Evolutionary conservation across 1,140 invertebrate genomes (phyloP).

Genomic region (Acromyrmex charruanus): DNA sequence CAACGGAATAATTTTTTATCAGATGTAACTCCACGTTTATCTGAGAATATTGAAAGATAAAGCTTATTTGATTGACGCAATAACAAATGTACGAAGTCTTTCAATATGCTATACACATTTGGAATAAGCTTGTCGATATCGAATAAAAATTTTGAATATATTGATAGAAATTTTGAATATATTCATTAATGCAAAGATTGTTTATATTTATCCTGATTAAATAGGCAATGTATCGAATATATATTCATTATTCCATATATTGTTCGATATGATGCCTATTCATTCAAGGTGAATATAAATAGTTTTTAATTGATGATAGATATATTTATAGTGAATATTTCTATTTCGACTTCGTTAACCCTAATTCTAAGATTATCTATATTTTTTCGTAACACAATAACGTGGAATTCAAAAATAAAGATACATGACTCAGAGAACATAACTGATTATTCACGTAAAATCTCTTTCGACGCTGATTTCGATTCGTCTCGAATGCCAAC

Average conservation of each 20-base stretch:
- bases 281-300: too few species aligned
- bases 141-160: too few species aligned
- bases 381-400: neutral
- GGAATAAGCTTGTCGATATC: too few species aligned
- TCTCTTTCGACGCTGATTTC: constrained; percentile 16
- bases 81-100: neutral
- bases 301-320: too few species aligned
- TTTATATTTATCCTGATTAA: too few species aligned
- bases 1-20: neutral
- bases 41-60: neutral
- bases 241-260: too few species aligned
- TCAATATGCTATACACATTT: neutral
- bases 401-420: constrained; percentile 15
- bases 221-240: too few species aligned
- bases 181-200: too few species aligned
- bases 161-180: too few species aligned
- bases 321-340: too few species aligned
- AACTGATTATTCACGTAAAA: constrained; percentile 10
- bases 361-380: neutral
- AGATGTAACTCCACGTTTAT: neutral
- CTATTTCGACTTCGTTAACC: too few species aligned
- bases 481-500: constrained; percentile 55
- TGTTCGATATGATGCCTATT: too few species aligned
- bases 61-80: neutral
- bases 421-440: neutral